phyloP scores from a whole-genome alignment of 92 coral and sea anemone species.

The Paragorgia papillata region DNA sequence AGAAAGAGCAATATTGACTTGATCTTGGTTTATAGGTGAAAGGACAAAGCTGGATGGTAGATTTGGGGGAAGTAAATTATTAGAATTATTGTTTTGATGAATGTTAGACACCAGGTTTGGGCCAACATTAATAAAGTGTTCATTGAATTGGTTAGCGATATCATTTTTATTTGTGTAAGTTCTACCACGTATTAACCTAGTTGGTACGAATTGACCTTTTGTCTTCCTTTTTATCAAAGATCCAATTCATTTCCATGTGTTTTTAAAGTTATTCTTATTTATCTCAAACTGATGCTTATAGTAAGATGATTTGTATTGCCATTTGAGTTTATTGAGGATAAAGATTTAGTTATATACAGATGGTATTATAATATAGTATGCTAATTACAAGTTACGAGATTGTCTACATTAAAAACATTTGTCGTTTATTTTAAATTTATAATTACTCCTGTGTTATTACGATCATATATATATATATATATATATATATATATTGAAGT shows the following conservation, averaged over 20 bases:
- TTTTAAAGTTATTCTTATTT: slow-evolving; percentile 35
- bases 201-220: slow-evolving; percentile 46
- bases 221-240: slow-evolving; percentile 48
- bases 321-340: too few relatives aligned
- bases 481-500: too few relatives aligned
- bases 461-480: too few relatives aligned
- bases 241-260: slow-evolving; percentile 57
- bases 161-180: slow-evolving; percentile 4
- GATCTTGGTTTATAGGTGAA: slow-evolving; percentile 26
- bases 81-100: slow-evolving; percentile 2
- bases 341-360: too few relatives aligned
- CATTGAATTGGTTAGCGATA: slow-evolving; percentile 56
- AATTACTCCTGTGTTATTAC: too few relatives aligned
- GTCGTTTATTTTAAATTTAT: too few relatives aligned
- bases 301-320: slow-evolving; percentile 71
- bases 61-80: slow-evolving; percentile 38
- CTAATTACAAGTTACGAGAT: too few relatives aligned
- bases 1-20: slow-evolving; percentile 1
- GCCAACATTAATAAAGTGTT: slow-evolving; percentile 57
- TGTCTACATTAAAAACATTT: too few relatives aligned
- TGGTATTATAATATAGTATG: too few relatives aligned
- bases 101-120: slow-evolving; percentile 51
- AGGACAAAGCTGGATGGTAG: slow-evolving; percentile 40
- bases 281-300: slow-evolving; percentile 65
- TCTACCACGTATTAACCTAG: slow-evolving; percentile 7